Percentiles rank a stretch among this genome's conserved stretches.
Conservation (phyloP, 2,113 vertebrate species). For the Pluvianellus socialis region DNA sequence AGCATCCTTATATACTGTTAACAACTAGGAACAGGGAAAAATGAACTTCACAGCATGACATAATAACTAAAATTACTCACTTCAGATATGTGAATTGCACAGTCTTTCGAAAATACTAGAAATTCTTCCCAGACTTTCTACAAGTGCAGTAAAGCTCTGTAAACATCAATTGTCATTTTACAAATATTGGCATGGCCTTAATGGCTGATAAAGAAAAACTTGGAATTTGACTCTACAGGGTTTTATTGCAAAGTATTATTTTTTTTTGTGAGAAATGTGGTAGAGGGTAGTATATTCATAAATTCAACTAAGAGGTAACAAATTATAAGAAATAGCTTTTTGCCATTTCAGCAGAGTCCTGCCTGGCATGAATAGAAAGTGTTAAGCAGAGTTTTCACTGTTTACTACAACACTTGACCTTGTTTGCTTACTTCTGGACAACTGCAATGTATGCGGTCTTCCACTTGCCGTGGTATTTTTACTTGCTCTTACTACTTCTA, state of each 20-base stretch:
- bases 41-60: neutral
- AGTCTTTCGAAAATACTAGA: neutral
- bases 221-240: neutral
- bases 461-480: neutral
- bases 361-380: neutral
- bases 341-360: neutral
- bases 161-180: neutral
- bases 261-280: neutral
- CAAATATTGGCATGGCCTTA: neutral
- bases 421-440: neutral
- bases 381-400: neutral
- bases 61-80: neutral
- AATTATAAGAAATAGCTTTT: neutral
- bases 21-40: neutral
- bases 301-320: neutral
- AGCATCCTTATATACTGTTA: neutral
- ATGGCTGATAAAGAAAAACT: neutral
- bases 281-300: conserved; percentile 3
- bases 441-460: neutral
- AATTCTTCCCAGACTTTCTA: neutral
- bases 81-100: neutral
- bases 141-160: neutral
- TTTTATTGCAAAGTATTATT: neutral
- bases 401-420: neutral
- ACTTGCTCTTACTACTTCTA: neutral